A percentile compares a stretch with the other conserved stretches of the same genome.
Evolutionary conservation across 2,888 invertebrate genomes (phyloP).

Genomic region (Erannis defoliaria): DNA sequence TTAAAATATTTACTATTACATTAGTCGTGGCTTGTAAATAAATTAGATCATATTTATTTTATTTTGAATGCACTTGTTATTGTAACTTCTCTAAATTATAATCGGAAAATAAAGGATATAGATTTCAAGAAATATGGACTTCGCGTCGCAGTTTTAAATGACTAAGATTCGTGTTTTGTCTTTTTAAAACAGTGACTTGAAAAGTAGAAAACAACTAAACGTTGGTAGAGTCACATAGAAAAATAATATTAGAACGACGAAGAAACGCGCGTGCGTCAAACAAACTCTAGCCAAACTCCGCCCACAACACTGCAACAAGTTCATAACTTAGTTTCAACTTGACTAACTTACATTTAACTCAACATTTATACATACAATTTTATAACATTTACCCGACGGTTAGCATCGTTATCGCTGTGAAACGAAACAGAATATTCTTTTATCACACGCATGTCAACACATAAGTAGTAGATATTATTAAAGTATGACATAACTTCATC

Average conservation of each 20-base stretch:
- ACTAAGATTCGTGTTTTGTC: too few relatives aligned
- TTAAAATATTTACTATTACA: too few relatives aligned
- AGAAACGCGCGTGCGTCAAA: conserved; percentile 69
- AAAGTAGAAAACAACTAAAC: background rate
- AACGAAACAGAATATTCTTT: conserved; percentile 22
- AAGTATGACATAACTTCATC: conserved; percentile 36
- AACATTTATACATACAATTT: conserved; percentile 7
- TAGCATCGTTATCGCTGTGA: conserved; percentile 23
- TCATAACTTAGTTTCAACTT: conserved; percentile 39
- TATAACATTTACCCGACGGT: conserved; percentile 6
- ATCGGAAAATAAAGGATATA: too few relatives aligned
- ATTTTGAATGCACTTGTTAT: too few relatives aligned
- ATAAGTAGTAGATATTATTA: conserved; percentile 17
- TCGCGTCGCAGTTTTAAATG: too few relatives aligned
- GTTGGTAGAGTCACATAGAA: background rate
- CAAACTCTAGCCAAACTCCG: conserved; percentile 60
- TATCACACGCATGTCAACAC: conserved; percentile 27
- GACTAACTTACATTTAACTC: conserved; percentile 22
- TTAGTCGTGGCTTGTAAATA: too few relatives aligned
- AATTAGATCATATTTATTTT: too few relatives aligned
- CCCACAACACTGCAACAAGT: conserved; percentile 73
- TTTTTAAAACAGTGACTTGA: too few relatives aligned
- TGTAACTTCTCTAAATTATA: too few relatives aligned
- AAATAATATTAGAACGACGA: conserved; percentile 42
- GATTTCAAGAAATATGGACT: too few relatives aligned